Evolutionary conservation across 2,113 vertebrate genomes (phyloP), one percentile per base, ranked within the genome.

Genomic region (Albula goreensis): DNA sequence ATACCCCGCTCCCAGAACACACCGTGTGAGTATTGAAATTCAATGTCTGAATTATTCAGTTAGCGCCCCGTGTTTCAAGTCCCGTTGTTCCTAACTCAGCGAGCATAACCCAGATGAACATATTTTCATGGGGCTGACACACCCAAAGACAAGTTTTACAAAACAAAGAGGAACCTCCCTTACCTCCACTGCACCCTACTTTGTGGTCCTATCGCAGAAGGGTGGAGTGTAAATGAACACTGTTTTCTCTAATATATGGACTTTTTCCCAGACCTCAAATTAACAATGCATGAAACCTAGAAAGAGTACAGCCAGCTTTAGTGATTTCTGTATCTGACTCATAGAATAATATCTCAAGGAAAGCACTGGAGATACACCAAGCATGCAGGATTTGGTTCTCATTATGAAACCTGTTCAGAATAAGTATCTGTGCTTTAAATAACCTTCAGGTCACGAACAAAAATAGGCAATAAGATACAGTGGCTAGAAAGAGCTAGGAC

Each of bases 41-140:
- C 52, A 77, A 79, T 51, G 81, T 53, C 83, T 88, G 88, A 85
- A 87, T 90, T 78, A 90, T 89, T 90, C 88, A 88, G 81, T 56
- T 52, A 8, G 41, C 10, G 48, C 66, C 12, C 31, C 31, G 50
- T 19, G 82, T 48, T 85, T 66, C 74, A 87, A 53, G 57, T 25
- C 25, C 83, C 84, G 84, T 86, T 87, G 81, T 81, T 83, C 66
- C 78, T 15, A 81, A 41, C 80, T 82, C 80, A 41, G 80, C 74
- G 77, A 85, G 78, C 86, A 60, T 52, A 17, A 70, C 25, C 51
- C 48, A 50, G 85, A n/a, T 66, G 56, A 80, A 74, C 56, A 60
- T 85, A 74, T 66, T 77, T 84, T 51, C 82, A 57, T 41, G 70
- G 41, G 70, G 80, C 79, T 86, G 85, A 87, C 78, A 80, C 63